Base-by-base conservation (phyloP, 2,113 vertebrate species). In the Notarius lentiginosus region DNA sequence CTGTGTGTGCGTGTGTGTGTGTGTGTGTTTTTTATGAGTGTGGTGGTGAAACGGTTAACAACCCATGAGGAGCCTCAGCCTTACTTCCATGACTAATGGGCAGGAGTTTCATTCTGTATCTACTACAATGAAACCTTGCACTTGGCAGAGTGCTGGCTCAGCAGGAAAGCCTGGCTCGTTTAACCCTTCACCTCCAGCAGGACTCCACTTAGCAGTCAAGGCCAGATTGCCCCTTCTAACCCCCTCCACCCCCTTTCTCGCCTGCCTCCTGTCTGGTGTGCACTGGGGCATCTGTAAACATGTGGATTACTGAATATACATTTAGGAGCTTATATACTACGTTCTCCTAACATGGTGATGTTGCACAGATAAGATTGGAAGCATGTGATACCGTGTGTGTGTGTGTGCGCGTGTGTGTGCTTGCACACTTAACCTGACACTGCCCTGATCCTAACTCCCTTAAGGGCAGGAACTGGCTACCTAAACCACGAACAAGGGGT, bases 91-190 rank as follows among this genome's bases (percentile, higher is more conserved):
- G 94, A 94, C 94, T 95, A 95, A 96, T 94, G 91, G 90, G 90
- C 93, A 93, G 92, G 94, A 93, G 94, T 94, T 94, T 94, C 93
- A 92, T 92, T 95, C 93, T 94, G 93, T 95, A 94, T 95, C 93
- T 94, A 92, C 91, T 93, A 93, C 94, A 94, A 92, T 95, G 94
- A 94, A 95, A 94, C 93, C 92, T 93, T 94, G 94, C 95, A 95
- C 95, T 94, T 94, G 91, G 93, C 91, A 51, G 82, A 87, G 73
- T 94, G 95, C 94, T 95, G 92, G 89, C 94, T 95, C 95, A 95
- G 95, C 95, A 95, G 92, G 93, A 94, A 92, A 90, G 89, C 80
- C 91, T 86, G 11, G 88, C 87, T 84, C 91, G 83, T 94, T 95
- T 95, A 95, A 95, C 95, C 92, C 94, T 88, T 94, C 93, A 93